Evolutionary conservation across 2,888 invertebrate species (phyloP).

Genomic region (Apamea epomidion): DNA sequence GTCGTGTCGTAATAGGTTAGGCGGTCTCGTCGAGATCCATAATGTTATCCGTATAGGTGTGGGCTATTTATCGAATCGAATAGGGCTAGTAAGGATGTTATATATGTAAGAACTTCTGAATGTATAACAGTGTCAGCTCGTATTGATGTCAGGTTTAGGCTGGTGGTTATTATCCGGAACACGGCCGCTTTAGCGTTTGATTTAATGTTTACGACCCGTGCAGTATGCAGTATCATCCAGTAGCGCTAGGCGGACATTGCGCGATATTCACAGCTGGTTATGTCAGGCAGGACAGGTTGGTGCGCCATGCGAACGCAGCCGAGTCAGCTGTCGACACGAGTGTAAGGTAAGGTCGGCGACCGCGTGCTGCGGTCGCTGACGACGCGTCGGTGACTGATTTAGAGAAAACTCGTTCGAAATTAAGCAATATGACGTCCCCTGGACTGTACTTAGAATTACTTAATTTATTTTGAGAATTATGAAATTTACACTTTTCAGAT

Average conservation of each 20-base stretch:
- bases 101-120: constrained; percentile 86
- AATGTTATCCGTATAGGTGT: constrained; percentile 86
- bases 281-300: constrained; percentile 71
- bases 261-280: constrained; percentile 73
- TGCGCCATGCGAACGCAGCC: constrained; percentile 77
- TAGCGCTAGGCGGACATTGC: constrained; percentile 77
- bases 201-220: constrained; percentile 84
- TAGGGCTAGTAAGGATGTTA: constrained; percentile 84
- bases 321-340: constrained; percentile 81
- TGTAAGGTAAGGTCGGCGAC: constrained; percentile 78
- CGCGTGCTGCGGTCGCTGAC: constrained; percentile 72
- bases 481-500: constrained; percentile 88
- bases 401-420: constrained; percentile 84
- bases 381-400: constrained; percentile 88
- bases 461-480: constrained; percentile 89
- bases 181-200: constrained; percentile 84
- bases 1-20: constrained; percentile 81
- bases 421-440: constrained; percentile 88
- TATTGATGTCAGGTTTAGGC: constrained; percentile 84
- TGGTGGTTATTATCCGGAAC: constrained; percentile 87
- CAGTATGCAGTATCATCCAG: constrained; percentile 76
- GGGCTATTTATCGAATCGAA: constrained; percentile 88
- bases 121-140: constrained; percentile 84
- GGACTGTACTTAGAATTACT: constrained; percentile 90
- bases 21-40: constrained; percentile 81